Conservation (phyloP, 2,888 invertebrate species). For the Archaeoteleia sp. region DNA sequence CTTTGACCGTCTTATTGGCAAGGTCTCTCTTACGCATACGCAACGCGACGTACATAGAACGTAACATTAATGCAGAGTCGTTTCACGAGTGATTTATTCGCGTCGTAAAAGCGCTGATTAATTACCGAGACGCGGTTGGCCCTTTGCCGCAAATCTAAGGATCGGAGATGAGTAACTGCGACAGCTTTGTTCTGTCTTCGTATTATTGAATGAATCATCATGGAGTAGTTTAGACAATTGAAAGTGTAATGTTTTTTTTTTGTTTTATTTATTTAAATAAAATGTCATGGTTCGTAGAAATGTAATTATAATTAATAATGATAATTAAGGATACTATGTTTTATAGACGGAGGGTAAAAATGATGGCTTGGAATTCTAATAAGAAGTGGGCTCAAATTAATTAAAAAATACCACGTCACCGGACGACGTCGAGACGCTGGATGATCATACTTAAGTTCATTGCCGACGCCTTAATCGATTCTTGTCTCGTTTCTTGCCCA, state of each 20-base stretch:
- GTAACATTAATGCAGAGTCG: too few relatives aligned
- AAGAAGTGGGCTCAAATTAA: conserved; percentile 67
- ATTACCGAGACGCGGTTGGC: conserved; percentile 38
- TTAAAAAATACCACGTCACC: conserved; percentile 66
- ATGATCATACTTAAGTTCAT: conserved; percentile 63
- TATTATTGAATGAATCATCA: too few relatives aligned
- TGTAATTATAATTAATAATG: background rate
- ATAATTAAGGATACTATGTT: conserved; percentile 5
- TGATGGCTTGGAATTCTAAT: conserved; percentile 62
- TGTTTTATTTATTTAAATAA: background rate
- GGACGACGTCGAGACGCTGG: conserved; percentile 32
- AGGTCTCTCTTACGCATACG: too few relatives aligned
- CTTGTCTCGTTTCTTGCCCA: conserved; percentile 27
- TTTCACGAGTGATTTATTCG: conserved; percentile 48
- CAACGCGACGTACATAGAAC: too few relatives aligned
- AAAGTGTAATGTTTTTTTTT: background rate
- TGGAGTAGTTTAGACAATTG: conserved; percentile 2
- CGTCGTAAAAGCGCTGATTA: conserved; percentile 45
- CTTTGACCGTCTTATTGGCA: too few relatives aligned
- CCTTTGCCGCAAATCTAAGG: conserved; percentile 21
- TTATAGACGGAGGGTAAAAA: conserved; percentile 4
- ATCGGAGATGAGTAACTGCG: conserved; percentile 37
- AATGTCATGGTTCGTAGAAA: too few relatives aligned
- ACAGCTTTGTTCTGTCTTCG: conserved; percentile 46
- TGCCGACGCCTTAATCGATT: conserved; percentile 57